Conservation (phyloP, 2,797 vertebrate genomes). For the Buphagus erythrorhynchus region DNA sequence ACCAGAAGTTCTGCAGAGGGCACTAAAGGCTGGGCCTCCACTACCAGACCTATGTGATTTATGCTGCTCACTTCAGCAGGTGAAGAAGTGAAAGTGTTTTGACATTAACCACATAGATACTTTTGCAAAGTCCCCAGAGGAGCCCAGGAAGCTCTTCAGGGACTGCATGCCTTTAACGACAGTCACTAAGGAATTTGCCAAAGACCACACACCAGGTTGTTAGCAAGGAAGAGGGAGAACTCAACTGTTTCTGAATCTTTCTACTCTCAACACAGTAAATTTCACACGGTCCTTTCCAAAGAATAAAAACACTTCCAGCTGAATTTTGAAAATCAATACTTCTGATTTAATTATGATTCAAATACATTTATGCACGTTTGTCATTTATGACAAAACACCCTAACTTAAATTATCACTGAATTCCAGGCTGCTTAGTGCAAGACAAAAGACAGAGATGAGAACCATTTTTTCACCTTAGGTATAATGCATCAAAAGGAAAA, state of each 20-base stretch:
- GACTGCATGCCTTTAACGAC: not conserved
- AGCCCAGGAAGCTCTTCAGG: not conserved
- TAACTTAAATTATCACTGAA: not conserved
- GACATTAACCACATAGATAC: not conserved
- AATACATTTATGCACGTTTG: not conserved
- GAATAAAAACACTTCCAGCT: not conserved
- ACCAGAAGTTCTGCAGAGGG: not conserved
- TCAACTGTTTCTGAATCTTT: not conserved
- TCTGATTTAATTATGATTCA: not conserved
- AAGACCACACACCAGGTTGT: slow-evolving; percentile 40
- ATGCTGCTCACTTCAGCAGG: not conserved
- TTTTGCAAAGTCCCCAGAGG: not conserved
- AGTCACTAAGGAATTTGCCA: slow-evolving; percentile 15
- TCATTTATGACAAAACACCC: not conserved
- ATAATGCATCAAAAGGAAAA: not conserved
- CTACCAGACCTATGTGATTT: not conserved
- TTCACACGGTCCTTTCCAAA: not conserved
- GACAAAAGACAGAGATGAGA: not conserved
- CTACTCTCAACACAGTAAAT: not conserved
- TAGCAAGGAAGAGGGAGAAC: not conserved
- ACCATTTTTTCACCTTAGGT: not conserved
- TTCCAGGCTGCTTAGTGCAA: not conserved
- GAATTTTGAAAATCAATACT: not conserved
- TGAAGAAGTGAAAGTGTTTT: not conserved
- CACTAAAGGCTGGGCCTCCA: not conserved